Base-by-base conservation (phyloP, 2,797 vertebrate species). In the Eutrigla gurnardus region DNA sequence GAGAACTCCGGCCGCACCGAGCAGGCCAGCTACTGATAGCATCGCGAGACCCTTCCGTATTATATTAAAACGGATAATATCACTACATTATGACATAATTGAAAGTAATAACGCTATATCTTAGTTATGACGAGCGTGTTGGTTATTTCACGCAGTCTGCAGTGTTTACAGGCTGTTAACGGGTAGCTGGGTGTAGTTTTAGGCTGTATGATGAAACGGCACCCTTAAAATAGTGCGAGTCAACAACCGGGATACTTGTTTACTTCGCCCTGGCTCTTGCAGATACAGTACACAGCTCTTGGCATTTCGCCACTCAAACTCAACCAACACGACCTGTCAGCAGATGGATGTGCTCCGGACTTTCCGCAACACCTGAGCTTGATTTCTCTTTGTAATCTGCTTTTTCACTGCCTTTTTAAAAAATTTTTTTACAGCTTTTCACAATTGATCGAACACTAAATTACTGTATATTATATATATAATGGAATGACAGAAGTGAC, bases 151-250 rank as follows among this genome's bases (percentile, higher is more conserved):
- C 0, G 5, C 5, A 6, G 43, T 52, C 0, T 32, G 17, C 17
- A 12, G 13, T 25, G 5, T 5, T 1, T 32, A 3, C 5, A 12
- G 13, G 4, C 18, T 40, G 54, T 2, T 50, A 11, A 0, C 6
- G 7, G 18, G 14, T n/a, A 18, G 2, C 17, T 53, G 52, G 68
- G 78, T 75, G 73, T 76, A 39, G 76, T 52, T 76, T 40, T 7
- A 6, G 58, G 8, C 47, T 76, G 37, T 36, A 17, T 78, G 71
- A 78, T 74, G 78, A 78, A 73, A 82, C 58, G 70, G 75, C 60
- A 52, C 67, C 67, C 81, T 80, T 76, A 85, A 89, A 90, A 88
- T 90, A 92, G 87, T 70, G 47, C n/a, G 37, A 69, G 87, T 81
- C 78, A 80, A 87, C 82, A 86, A n/a, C 58, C 50, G 12, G 61